Evolutionary conservation across 2,113 vertebrate genomes (phyloP), one percentile per base, ranked within the genome.

Genomic region (Alethe castanea): DNA sequence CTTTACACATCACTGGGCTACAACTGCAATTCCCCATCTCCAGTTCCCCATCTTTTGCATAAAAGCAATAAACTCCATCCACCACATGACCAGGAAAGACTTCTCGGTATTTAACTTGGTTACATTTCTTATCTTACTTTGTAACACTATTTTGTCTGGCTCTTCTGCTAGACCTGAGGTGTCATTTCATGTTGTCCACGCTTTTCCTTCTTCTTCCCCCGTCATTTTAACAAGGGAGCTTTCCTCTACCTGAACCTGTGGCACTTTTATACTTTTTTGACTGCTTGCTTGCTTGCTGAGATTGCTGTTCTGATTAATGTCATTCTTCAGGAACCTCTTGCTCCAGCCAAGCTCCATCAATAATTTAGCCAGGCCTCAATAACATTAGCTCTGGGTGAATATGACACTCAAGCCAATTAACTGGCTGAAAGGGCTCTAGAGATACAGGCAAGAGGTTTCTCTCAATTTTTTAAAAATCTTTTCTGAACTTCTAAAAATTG

Each of bases 371-470:
- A 90, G 81, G 57, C 71, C 88, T 65, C 3, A 6, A 24, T 42
- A 92, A 70, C 31, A 48, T 84, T 12, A 92, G 31, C 74, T 61
- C 54, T 44, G 78, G 57, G 69, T 65, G 73, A 85, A 57, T 26
- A 35, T 2, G 1, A 87, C 54, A 71, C 60, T 88, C n/a, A 8
- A 25, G 40, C 44, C 91, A 86, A 85, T 87, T 76, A 92, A 82
- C 78, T 79, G 81, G 11, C 70, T 92, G 87, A 82, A 94, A 90
- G 66, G 62, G 74, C 84, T 91, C 57, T 38, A 48, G 59, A 95
- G 73, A 60, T 48, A 72, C 19, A 79, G n/a, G 48, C 66, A 91
- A 79, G 61, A 80, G 38, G 74, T 57, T 94, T 73, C 60, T 83
- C 67, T 73, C 35, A 5, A 52, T 40, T 93, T 90, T 85, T 50